Percentiles rank a stretch among this genome's conserved stretches.
These are phyloP conservation scores for Dryocosmus kuriphilus DNA, from an alignment of 2,888 invertebrate species.

Conservation along the genomic window DNA sequence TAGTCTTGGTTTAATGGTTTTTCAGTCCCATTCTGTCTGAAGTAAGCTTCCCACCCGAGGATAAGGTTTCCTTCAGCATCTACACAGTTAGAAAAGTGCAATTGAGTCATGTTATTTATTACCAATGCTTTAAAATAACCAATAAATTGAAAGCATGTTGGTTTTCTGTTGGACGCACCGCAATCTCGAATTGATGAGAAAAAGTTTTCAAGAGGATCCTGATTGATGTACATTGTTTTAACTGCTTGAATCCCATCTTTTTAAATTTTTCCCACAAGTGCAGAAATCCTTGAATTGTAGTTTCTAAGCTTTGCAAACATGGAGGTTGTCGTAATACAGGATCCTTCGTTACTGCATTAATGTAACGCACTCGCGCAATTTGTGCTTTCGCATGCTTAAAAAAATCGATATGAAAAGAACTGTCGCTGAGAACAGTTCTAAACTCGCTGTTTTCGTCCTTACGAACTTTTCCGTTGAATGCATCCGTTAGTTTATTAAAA, in stretches of 20 bases:
- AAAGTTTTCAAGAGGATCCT: conserved; percentile 48
- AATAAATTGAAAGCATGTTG: conserved; percentile 40
- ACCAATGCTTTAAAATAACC: conserved; percentile 29
- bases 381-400: conserved; percentile 8
- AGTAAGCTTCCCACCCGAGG: too few species aligned
- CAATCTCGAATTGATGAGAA: too few species aligned
- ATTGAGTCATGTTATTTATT: conserved; percentile 33
- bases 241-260: conserved; percentile 21
- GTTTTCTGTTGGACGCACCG: too few species aligned
- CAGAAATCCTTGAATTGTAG: conserved; percentile 24
- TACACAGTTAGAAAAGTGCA: neutral
- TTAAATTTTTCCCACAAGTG: conserved; percentile 14
- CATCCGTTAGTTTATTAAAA: conserved; percentile 32
- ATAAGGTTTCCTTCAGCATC: too few species aligned
- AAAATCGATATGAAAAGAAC: conserved; percentile 9
- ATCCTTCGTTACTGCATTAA: neutral
- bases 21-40: too few species aligned
- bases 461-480: conserved; percentile 12
- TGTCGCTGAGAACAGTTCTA: neutral
- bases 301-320: conserved; percentile 32
- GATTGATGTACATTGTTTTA: conserved; percentile 40
- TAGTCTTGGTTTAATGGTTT: too few species aligned
- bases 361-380: conserved; percentile 1
- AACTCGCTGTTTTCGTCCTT: neutral
- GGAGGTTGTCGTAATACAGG: neutral